Evolutionary conservation across 2,113 vertebrate genomes (phyloP).

Genomic region (Sorex araneus): DNA sequence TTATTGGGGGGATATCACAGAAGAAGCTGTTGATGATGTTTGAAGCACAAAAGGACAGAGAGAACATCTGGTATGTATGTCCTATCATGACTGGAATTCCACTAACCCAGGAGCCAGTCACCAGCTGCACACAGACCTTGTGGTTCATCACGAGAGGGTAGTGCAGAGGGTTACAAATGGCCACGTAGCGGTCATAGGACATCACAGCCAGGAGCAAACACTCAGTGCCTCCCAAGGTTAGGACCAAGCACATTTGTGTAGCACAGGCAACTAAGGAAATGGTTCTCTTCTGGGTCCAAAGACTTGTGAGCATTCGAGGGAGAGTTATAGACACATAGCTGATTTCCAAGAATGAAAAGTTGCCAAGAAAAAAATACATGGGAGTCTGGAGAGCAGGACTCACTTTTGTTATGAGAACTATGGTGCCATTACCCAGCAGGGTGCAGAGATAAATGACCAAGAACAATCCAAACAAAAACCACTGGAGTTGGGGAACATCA

Average conservation of each 20-base stretch:
- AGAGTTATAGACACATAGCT: constrained; percentile 51
- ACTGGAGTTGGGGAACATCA: constrained; percentile 39
- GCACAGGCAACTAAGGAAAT: constrained; percentile 55
- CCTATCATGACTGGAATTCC: constrained; percentile 38
- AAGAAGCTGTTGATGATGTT: constrained; percentile 55
- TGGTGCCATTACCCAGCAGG: constrained; percentile 46
- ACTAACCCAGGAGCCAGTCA: neutral
- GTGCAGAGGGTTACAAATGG: constrained; percentile 65
- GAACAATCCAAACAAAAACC: constrained; percentile 57
- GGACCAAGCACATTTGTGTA: constrained; percentile 56
- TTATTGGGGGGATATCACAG: constrained; percentile 11
- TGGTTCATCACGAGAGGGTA: constrained; percentile 62
- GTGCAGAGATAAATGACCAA: constrained; percentile 40
- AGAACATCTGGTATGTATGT: constrained; percentile 47
- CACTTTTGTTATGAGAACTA: constrained; percentile 27
- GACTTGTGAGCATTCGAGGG: constrained; percentile 31
- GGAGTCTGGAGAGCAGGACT: constrained; percentile 6
- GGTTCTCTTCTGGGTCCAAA: constrained; percentile 25
- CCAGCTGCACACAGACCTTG: neutral
- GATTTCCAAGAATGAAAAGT: constrained; percentile 72
- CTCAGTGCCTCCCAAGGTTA: constrained; percentile 28
- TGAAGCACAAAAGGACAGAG: constrained; percentile 65
- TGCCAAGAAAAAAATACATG: constrained; percentile 71
- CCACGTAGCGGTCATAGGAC: constrained; percentile 60
- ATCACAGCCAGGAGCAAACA: constrained; percentile 60